Evolutionary conservation across 2,888 invertebrate species (phyloP), one percentile per base, ranked within the genome.

Genomic region (Chloromyia formosa): DNA sequence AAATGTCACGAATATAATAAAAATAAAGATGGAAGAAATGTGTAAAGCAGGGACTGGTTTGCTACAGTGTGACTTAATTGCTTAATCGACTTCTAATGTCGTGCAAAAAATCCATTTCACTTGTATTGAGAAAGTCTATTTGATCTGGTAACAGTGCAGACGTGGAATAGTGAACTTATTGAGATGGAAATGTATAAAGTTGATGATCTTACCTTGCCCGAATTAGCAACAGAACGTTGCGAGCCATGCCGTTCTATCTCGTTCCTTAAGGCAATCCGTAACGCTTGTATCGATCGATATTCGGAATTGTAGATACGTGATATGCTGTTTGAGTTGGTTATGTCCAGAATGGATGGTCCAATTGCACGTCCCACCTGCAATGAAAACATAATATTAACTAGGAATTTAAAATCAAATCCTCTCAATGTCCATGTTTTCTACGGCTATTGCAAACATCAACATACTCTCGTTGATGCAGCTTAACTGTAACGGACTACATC

Each of bases 301-400:
- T 93, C 94, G 14, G 94, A 94, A 83, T 91, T 89, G n/a, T 91
- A 90, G 77, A 95, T 85, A 77, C 95, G 90, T 69, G 94, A 93
- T 86, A 92, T 91, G 35, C 94, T 94, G 85, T 95, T 95, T 77
- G 89, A 89, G 69, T 91, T 92, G 12, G 91, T 92, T 82, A 95
- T 87, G 85, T 96, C 96, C 79, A 96, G 86, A 78, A 95, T 92
- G 0, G 95, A 94, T 56, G 93, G 90, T 75, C 94, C 94, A 79
- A 96, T 85, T 0, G 94, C 92, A 75, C 90, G 90, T 2, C 95
- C 95, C 82, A 94, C 94, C 95, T 94, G 82, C 49, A 23, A n/a
- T n/a, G n/a, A n/a, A n/a, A n/a, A n/a, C n/a, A 42, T 42, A 9
- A 64, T 16, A 64, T 10, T 64, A 40, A 35, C 16, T 3, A 18